Evolutionary conservation across 2,113 vertebrate genomes (phyloP).

Genomic region (Dipodomys ordii): DNA sequence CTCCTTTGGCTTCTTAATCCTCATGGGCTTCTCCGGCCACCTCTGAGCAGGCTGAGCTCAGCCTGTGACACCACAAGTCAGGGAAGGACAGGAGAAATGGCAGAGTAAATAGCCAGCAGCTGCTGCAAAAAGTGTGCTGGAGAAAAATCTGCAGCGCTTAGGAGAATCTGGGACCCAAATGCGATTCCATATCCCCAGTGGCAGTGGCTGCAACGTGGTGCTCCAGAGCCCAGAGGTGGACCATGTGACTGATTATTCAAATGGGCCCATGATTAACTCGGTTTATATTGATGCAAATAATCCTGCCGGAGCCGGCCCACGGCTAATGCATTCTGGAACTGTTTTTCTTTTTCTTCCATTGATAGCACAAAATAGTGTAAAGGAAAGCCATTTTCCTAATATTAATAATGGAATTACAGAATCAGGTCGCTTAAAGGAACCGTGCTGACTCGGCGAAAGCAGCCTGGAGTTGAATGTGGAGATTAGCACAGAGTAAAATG

Average conservation of each 20-base stretch:
- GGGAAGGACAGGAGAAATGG: constrained; percentile 69
- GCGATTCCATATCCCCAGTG: constrained; percentile 58
- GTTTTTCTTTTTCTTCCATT: constrained; percentile 86
- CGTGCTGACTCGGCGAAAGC: constrained; percentile 87
- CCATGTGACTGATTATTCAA: constrained; percentile 82
- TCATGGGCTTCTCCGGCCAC: constrained; percentile 62
- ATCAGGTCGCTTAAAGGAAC: constrained; percentile 90
- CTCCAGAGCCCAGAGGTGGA: constrained; percentile 2
- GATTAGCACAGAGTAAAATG: constrained; percentile 85
- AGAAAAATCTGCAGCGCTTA: constrained; percentile 71
- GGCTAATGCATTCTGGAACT: constrained; percentile 86
- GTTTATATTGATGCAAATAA: constrained; percentile 89
- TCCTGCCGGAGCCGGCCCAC: constrained; percentile 83
- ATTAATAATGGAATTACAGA: constrained; percentile 91
- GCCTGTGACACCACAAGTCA: constrained; percentile 44
- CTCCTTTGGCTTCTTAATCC: constrained; percentile 44
- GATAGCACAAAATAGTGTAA: constrained; percentile 86
- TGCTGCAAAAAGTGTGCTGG: neutral
- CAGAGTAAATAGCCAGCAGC: constrained; percentile 71
- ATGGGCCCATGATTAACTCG: constrained; percentile 85
- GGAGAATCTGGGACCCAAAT: constrained; percentile 61
- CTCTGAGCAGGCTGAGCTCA: constrained; percentile 68
- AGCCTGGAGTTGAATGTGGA: constrained; percentile 77
- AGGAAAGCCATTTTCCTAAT: constrained; percentile 89
- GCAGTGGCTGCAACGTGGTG: neutral